Evolutionary conservation across 2,888 invertebrate genomes (phyloP), one percentile per base, ranked within the genome.

Genomic region (Lochmaea crataegi): DNA sequence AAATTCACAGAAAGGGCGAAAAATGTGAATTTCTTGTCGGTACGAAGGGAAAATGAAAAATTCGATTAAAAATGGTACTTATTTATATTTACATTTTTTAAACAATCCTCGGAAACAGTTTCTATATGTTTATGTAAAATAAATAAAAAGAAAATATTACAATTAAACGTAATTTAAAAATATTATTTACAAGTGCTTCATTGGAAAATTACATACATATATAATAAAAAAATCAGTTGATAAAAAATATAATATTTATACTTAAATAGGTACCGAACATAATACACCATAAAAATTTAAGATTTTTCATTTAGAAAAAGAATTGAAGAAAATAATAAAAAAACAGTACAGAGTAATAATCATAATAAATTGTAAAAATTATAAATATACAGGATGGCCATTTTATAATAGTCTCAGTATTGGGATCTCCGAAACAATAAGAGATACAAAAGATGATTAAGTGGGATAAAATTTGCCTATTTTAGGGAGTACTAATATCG

Each of bases 71-170:
- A 74, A 74, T 71, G 51, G 74, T 74, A 74, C 68, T 74, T 51
- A 68, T 78, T 78, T 80, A 78, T 78, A 76, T 79, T 80, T 82
- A 78, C 81, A 82, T 81, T 80, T 76, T 77, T 80, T 80, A 80
- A 82, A 82, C 82, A 82, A 79, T 82, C 82, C 82, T 80, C 72
- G 74, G 75, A 74, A 80, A 78, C 78, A 77, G 67, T 74, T 53
- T 71, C 68, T 76, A 75, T 79, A 73, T 73, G 65, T 45, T 53
- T 76, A 80, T 78, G 79, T 78, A 76, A 78, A 80, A 81, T 78
- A 81, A 79, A 80, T 77, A 79, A 79, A 73, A 66, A 69, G 69
- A 76, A 73, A 75, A 80, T 78, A 78, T 77, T 71, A 70, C 73
- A 71, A 70, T 51, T 69, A 45, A 70, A 73, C 65, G 53, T 51